Evolutionary conservation across 2,797 vertebrate species (phyloP), one percentile per base, ranked within the genome.

Genomic region (Babyrousa celebensis): DNA sequence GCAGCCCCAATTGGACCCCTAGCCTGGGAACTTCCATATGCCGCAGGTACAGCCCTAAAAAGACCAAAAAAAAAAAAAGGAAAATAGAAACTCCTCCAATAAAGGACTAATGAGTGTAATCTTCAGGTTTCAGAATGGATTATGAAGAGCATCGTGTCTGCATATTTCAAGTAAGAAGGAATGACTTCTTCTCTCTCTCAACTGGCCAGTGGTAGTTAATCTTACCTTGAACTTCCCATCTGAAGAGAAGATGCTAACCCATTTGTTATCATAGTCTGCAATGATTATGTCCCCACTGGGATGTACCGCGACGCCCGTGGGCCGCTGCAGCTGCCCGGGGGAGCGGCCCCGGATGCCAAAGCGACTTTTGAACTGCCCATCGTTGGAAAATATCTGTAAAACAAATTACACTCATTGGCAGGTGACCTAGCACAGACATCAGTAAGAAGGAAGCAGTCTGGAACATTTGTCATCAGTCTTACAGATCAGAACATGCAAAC

Each of bases 191-290:
- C 71, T n/a, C 80, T 68, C 58, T 63, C 56, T 68, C 87, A 71
- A 27, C 29, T n/a, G 9, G 21, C 58, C 18, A 89, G 40, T 32
- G 36, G 62, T 5, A 48, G 56, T 65, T 83, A 40, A 25, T 60
- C 97, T 32, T 98, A 99, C 99, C 99, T 99, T 99, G 98, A 99
- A 99, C 98, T 99, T 99, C 82, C 99, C 99, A 86, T 99, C 99
- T 7, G 99, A 99, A 63, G 99, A 99, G 97, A 99, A 99, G 98
- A 99, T 99, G 99, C 99, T 99, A 98, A 99, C 99, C 99, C 99
- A 99, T 95, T 99, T 99, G 98, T 99, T 99, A 98, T 99, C 99
- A 12, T 99, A 99, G 98, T 99, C 99, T 2, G 99, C 99, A 29
- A 99, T 99, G 97, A 99, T 99, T 96, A 99, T 99, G 98, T 99